Base-by-base conservation (phyloP, 2,888 invertebrate genomes). In the Coleophora deauratella region DNA sequence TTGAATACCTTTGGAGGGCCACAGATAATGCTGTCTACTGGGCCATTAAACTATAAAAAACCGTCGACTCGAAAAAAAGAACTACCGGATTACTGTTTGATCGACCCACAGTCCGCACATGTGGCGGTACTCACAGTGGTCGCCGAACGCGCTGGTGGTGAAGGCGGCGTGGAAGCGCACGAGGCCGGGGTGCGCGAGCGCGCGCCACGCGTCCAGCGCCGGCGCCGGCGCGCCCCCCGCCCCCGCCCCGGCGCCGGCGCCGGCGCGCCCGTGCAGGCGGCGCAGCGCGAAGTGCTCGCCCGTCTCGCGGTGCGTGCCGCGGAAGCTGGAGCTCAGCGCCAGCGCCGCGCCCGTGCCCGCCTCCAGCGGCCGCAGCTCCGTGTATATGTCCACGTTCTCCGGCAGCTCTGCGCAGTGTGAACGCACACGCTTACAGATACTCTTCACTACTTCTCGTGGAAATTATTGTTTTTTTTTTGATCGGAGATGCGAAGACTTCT, bases 201-300 rank as follows among this genome's bases (percentile, higher is more conserved):
- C 94, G 73, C 96, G 97, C 99, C 99, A 99, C 87, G 93, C 89
- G 58, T 98, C 98, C 33, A 98, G 93, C 66, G 97, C 96, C 33
- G 93, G 91, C 31, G 32, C 10, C 9, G 34, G 28, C 57, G 93
- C 93, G 52, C 92, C 91, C 21, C n/a, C n/a, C n/a, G n/a, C n/a
- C n/a, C 98, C 33, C 98, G 93, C n/a, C n/a, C n/a, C n/a, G n/a
- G n/a, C n/a, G n/a, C n/a, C n/a, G n/a, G n/a, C n/a, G 32, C 94
- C 90, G 66, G 93, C 93, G 70, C 75, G 84, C 78, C 94, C 93
- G 78, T 97, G 97, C 59, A 98, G 90, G 59, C 98, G 90, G 44
- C 97, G 89, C 50, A 98, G 82, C 58, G 96, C 97, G 77, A 92
- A 95, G 53, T 92, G 90, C 36, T 92, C 89, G 38, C 97, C 97